Conservation (phyloP, 2,797 vertebrate species). For the Peromyscus nudipes region DNA sequence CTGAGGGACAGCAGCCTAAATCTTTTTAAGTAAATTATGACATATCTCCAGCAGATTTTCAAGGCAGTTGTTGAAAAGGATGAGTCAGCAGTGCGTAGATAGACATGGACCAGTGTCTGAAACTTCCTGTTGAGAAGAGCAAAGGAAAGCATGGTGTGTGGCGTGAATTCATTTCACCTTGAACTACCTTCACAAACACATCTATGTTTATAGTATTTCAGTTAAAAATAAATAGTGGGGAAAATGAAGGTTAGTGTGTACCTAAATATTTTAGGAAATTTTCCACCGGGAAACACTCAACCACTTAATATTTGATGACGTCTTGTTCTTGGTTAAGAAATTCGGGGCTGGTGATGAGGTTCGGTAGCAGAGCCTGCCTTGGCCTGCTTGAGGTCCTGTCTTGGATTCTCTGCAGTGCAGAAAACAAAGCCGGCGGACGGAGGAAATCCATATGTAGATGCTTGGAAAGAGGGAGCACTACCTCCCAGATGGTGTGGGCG, state of each 20-base stretch:
- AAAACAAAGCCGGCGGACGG: neutral
- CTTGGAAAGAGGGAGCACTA: neutral
- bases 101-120: neutral
- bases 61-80: neutral
- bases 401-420: neutral
- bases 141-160: neutral
- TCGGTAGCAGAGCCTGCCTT: neutral
- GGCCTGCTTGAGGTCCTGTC: neutral
- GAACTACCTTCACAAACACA: neutral
- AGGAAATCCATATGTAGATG: neutral
- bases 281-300: neutral
- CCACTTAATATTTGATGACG: neutral
- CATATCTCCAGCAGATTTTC: neutral
- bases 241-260: neutral
- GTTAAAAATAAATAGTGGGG: constrained; percentile 3
- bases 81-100: accelerated
- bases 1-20: neutral
- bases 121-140: neutral
- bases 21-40: neutral
- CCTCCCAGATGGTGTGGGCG: neutral
- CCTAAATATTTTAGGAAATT: neutral
- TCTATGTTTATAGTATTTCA: neutral
- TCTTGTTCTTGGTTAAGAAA: neutral
- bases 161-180: neutral
- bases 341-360: neutral